Evolutionary conservation across 2,888 invertebrate species (phyloP).

Genomic region (Athalia cordata): DNA sequence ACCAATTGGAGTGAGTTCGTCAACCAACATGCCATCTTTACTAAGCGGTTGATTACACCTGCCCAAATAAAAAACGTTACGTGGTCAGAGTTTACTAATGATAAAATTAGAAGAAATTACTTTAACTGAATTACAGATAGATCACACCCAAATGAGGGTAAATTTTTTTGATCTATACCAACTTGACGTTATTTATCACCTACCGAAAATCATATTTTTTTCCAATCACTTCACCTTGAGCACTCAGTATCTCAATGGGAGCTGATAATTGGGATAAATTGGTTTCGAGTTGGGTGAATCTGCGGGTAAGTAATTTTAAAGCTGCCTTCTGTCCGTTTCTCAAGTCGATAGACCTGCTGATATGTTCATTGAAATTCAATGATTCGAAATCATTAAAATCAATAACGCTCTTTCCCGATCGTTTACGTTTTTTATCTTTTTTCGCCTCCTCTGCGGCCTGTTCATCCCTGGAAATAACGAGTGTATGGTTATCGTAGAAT

Average conservation of each 20-base stretch:
- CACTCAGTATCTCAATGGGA: constrained; percentile 59
- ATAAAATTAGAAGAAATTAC: not conserved
- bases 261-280: constrained; percentile 47
- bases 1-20: constrained; percentile 61
- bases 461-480: constrained; percentile 21
- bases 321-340: constrained; percentile 56
- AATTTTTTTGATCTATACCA: not conserved
- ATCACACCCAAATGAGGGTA: not conserved
- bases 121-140: too few species aligned
- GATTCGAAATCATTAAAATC: constrained; percentile 63
- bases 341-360: constrained; percentile 62
- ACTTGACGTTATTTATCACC: constrained; percentile 5
- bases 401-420: constrained; percentile 45
- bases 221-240: constrained; percentile 64
- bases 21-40: constrained; percentile 61
- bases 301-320: constrained; percentile 62
- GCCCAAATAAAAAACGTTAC: constrained; percentile 40
- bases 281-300: constrained; percentile 66
- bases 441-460: constrained; percentile 54
- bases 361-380: constrained; percentile 56
- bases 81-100: not conserved
- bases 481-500: not conserved
- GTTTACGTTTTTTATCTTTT: constrained; percentile 51
- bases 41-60: constrained; percentile 66
- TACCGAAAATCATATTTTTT: constrained; percentile 69